phyloP scores from a whole-genome alignment of 2,113 vertebrate genomes.

The Odocoileus virginianus region DNA sequence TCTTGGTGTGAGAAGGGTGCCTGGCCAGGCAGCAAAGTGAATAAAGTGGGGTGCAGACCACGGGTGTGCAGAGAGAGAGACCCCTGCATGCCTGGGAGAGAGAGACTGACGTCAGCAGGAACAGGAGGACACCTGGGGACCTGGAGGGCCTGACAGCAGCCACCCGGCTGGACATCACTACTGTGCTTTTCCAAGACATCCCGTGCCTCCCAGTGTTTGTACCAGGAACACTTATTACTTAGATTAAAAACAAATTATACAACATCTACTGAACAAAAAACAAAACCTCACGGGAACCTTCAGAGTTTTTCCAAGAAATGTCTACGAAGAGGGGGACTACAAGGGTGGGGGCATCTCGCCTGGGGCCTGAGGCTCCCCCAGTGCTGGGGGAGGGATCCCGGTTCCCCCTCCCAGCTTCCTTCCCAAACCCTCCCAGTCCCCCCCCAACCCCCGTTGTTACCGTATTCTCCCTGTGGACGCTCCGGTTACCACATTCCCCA shows the following conservation, averaged over 20 bases:
- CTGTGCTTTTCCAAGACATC: neutral
- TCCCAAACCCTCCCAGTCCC: neutral
- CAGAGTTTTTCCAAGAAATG: neutral
- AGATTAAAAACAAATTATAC: neutral
- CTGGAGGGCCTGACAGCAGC: neutral
- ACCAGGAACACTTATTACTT: neutral
- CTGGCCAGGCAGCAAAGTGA: neutral
- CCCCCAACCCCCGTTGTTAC: neutral
- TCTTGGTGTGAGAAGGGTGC: accelerated
- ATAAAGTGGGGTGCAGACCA: accelerated
- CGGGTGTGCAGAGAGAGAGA: neutral
- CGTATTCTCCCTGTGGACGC: neutral
- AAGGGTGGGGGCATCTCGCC: accelerated
- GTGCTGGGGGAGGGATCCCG: accelerated
- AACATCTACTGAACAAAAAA: neutral
- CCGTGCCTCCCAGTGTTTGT: neutral
- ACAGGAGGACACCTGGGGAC: neutral
- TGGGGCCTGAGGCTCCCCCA: neutral
- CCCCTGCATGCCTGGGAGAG: neutral
- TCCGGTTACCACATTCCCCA: neutral
- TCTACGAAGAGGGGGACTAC: neutral
- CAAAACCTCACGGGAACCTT: neutral
- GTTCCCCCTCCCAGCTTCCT: accelerated
- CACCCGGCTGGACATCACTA: neutral
- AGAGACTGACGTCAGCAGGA: neutral